Conservation (phyloP, 1,140 invertebrate genomes). For the Neelides sp. region DNA sequence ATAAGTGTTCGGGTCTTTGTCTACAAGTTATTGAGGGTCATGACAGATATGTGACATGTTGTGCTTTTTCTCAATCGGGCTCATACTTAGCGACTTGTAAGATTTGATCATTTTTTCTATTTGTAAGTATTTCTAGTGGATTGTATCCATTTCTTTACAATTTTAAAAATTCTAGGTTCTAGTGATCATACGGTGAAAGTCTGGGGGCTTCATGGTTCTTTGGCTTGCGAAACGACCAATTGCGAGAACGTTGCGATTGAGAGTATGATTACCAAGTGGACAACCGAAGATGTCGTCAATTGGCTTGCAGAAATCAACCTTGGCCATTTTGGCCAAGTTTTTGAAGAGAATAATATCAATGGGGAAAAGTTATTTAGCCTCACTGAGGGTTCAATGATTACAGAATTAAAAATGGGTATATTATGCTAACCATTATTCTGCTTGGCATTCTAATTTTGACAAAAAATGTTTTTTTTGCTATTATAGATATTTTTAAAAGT, state of each 20-base stretch:
- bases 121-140: not conserved
- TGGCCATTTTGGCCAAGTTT: conserved; percentile 39
- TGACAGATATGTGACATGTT: conserved; percentile 56
- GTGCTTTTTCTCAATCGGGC: conserved; percentile 53
- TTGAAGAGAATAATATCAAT: conserved; percentile 41
- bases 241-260: conserved; percentile 27
- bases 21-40: conserved; percentile 46
- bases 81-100: conserved; percentile 50
- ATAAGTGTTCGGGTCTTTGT: conserved; percentile 34
- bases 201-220: conserved; percentile 42
- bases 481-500: too few relatives aligned
- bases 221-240: conserved; percentile 24
- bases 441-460: too few relatives aligned
- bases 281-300: conserved; percentile 44
- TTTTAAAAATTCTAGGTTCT: conserved; percentile 42
- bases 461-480: too few relatives aligned
- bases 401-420: conserved; percentile 43
- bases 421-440: too few relatives aligned
- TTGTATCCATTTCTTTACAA: not conserved
- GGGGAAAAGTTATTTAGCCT: conserved; percentile 47
- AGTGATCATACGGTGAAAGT: conserved; percentile 57
- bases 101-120: conserved; percentile 6
- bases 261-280: conserved; percentile 41
- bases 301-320: conserved; percentile 51
- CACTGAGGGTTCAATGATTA: conserved; percentile 42